Evolutionary conservation across 2,888 invertebrate species (phyloP).

Genomic region (Bembecia ichneumoniformis): DNA sequence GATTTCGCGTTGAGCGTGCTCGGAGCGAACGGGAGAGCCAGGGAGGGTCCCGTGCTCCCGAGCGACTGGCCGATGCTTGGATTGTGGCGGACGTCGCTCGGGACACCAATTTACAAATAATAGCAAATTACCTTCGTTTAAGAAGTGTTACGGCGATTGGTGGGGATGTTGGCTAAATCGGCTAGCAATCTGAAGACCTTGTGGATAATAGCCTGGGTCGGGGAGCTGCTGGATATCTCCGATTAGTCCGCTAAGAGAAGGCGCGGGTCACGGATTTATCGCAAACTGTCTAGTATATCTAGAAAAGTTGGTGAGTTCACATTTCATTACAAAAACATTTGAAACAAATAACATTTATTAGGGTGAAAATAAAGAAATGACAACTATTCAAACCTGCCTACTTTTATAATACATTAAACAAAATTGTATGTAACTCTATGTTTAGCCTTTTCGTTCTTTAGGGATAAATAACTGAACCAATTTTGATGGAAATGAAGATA

Average conservation of each 20-base stretch:
- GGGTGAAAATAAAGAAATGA: too few relatives aligned
- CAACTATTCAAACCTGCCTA: too few relatives aligned
- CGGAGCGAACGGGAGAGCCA: slow-evolving; percentile 43
- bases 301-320: slow-evolving; percentile 6
- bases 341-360: too few relatives aligned
- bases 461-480: too few relatives aligned
- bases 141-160: slow-evolving; percentile 68
- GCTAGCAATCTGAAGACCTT: slow-evolving; percentile 65
- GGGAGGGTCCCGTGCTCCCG: slow-evolving; percentile 54
- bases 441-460: too few relatives aligned
- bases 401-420: too few relatives aligned
- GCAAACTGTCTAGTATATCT: background rate
- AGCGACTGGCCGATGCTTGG: slow-evolving; percentile 49
- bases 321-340: too few relatives aligned
- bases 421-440: too few relatives aligned
- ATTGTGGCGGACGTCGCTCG: slow-evolving; percentile 55
- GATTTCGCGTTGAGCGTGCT: slow-evolving; percentile 22
- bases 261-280: slow-evolving; percentile 26
- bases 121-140: slow-evolving; percentile 72
- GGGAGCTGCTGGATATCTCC: slow-evolving; percentile 34
- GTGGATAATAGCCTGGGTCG: slow-evolving; percentile 58
- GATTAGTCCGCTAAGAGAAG: slow-evolving; percentile 44
- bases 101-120: slow-evolving; percentile 69
- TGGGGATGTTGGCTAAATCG: slow-evolving; percentile 68
- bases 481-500: too few relatives aligned